A percentile compares a stretch with the other conserved stretches of the same genome.
Evolutionary conservation across 2,888 invertebrate genomes (phyloP).

Genomic region (Lypha dubia): DNA sequence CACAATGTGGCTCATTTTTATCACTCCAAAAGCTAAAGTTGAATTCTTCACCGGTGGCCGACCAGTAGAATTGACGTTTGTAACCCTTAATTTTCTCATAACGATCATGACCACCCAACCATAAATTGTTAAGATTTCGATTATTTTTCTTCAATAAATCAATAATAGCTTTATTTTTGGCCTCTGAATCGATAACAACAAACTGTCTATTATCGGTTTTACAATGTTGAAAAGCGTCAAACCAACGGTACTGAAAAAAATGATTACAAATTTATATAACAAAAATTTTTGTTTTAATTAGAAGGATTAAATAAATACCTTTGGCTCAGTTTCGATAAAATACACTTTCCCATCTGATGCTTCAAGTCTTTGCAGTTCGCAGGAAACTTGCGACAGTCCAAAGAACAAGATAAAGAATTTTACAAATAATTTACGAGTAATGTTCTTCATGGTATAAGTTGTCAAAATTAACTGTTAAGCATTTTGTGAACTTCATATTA

Average conservation of each 20-base stretch:
- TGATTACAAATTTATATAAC: neutral
- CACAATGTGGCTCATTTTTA: conserved; percentile 15
- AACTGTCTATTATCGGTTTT: neutral
- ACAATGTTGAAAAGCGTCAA: neutral
- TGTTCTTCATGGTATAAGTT: neutral
- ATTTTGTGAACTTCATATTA: neutral
- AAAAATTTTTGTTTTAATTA: neutral
- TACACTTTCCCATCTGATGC: neutral
- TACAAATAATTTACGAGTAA: neutral
- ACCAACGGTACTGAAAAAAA: neutral
- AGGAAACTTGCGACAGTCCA: neutral
- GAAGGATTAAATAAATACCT: neutral
- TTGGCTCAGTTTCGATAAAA: neutral
- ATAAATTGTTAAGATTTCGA: neutral
- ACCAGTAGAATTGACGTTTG: conserved; percentile 20
- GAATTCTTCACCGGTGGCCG: conserved; percentile 12
- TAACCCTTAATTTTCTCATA: neutral
- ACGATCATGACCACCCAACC: neutral
- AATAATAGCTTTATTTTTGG: neutral
- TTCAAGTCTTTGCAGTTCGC: neutral
- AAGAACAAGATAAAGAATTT: neutral
- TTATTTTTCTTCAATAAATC: neutral
- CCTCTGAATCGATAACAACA: neutral
- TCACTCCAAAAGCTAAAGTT: conserved; percentile 31
- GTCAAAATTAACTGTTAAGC: neutral